phyloP scores from a whole-genome alignment of 2,888 invertebrate species.

The Meliscaeva auricollis region DNA sequence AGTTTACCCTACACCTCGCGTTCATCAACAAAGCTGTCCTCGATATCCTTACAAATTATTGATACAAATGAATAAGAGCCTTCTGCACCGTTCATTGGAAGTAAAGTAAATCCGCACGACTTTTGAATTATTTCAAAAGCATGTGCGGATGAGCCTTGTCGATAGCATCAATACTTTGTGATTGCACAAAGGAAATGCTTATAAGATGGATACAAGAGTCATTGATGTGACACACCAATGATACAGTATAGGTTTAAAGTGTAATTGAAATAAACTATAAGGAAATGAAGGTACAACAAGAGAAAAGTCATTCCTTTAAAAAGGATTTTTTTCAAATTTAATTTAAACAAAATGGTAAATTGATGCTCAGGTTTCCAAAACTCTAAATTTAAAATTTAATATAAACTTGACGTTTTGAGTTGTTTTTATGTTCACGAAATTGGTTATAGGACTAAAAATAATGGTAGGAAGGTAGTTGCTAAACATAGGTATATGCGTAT shows the following conservation, averaged over 20 bases:
- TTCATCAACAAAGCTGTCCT: too few species aligned
- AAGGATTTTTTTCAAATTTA: too few species aligned
- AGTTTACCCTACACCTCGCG: too few species aligned
- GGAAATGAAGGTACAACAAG: background rate
- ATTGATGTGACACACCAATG: slow-evolving; percentile 28
- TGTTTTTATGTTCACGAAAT: too few species aligned
- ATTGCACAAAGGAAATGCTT: slow-evolving; percentile 17
- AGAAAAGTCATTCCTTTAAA: background rate
- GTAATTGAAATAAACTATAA: slow-evolving; percentile 22
- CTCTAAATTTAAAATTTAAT: too few species aligned
- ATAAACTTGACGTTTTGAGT: too few species aligned
- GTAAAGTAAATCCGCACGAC: background rate
- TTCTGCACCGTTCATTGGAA: background rate
- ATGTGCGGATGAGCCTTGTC: background rate
- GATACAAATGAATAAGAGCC: background rate
- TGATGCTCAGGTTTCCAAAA: too few species aligned
- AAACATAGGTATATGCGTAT: too few species aligned
- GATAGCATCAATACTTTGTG: slow-evolving; percentile 14
- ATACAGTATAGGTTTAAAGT: background rate
- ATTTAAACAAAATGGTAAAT: too few species aligned
- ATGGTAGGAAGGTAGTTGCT: too few species aligned
- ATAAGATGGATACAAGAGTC: slow-evolving; percentile 11
- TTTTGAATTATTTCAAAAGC: background rate
- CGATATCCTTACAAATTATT: too few species aligned
- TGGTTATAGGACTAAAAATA: too few species aligned